Evolutionary conservation across 2,113 vertebrate genomes (phyloP), one percentile per base, ranked within the genome.

Genomic region (sheep (Ovis aries)): DNA sequence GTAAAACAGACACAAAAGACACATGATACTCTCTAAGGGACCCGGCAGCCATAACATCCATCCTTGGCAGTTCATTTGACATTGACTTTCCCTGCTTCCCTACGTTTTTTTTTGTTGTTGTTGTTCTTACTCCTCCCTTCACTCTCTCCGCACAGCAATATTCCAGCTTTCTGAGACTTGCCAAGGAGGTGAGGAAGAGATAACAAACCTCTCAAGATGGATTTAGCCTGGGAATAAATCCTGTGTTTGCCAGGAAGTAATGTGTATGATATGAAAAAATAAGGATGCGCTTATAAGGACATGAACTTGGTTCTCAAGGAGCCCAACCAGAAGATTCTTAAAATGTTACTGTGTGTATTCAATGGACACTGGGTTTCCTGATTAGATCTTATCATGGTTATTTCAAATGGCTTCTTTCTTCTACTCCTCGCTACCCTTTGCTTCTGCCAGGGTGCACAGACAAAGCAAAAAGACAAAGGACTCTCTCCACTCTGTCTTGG

Each of bases 141-240:
- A 29, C 77, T 91, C 91, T 88, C 94, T 98, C 98, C 98, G 98
- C 98, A 99, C 99, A 99, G 99, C 98, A 97, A 97, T 96, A 98
- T 98, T 98, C 98, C 98, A 98, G 98, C 98, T 99, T 99, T 99
- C 99, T 97, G 96, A 99, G 99, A 99, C 98, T 99, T 94, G 95
- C 98, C 98, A 97, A 99, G 99, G 97, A 98, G 99, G 99, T 99
- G 98, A 40, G 52, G 52, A 99, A 99, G 99, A 99, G 99, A 99
- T 99, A 99, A 99, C 99, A 99, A 99, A 99, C 99, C 99, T 99
- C 99, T 99, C 99, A 99, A 99, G 98, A 99, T 98, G 97, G 99
- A 98, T 99, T 99, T 99, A 99, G 98, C 98, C 98, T 97, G 99
- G 99, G 98, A 99, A 99, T 99, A 99, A 99, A 99, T 99, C 98